Evolutionary conservation across 2,797 vertebrate species (phyloP), one percentile per base, ranked within the genome.

Genomic region (Oreortyx pictus): DNA sequence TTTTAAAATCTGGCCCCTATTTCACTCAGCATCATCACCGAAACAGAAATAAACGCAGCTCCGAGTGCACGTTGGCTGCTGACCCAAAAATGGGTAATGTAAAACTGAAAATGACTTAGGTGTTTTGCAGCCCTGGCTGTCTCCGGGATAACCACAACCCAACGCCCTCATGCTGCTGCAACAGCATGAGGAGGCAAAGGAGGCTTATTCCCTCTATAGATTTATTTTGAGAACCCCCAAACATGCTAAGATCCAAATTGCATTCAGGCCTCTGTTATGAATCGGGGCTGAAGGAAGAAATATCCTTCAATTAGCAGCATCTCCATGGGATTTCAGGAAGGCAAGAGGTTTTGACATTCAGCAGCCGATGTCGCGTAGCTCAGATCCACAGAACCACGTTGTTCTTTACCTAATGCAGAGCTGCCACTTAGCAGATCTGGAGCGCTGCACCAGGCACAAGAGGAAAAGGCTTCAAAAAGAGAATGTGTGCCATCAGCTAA

Each of bases 391-490:
- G 31, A 91, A 44, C 44, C 7, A 10, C 4, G 1, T 54, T 59
- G 29, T 33, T 89, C 52, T 31, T 20, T 77, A 20, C 60, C 77
- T 82, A 71, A 72, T 3, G 46, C 78, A 49, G 52, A 60, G 70
- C 74, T 50, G 67, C 47, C 1, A 3, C 29, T 77, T 29, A 81
- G 37, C 61, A 82, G 54, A 62, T 44, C 56, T 59, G 71, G 49
- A 71, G 73, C 65, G 41, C 11, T 0, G 0, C 22, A 71, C 59
- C 4, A 7, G 0, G 14, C 61, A 5, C 18, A 29, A 71, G 25
- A 73, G 50, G 29, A 25, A 75, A 16, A n/a, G 39, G 35, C 57
- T 68, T 92, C 80, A 70, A 79, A 93, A 82, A 64, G 37, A 88
- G 87, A 89, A 86, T 2, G 9, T 9, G 1, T 82, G 90, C 84